Base-by-base conservation (phyloP, 2,113 vertebrate species). In the Procapra przewalskii region DNA sequence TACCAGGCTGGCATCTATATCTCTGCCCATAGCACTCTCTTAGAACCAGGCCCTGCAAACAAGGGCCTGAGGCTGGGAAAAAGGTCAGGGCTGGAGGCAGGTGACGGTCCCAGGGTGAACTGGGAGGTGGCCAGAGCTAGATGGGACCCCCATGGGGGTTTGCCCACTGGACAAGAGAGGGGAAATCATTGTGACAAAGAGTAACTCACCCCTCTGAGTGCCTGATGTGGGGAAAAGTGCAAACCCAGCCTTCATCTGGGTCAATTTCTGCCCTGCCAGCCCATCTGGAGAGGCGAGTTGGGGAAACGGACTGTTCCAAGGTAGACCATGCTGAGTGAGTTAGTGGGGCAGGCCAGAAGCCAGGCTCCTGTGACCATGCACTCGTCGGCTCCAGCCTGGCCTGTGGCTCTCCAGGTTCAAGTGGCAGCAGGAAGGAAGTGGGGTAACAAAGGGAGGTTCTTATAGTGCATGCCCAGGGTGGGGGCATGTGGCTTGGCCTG, bases 41-140 rank as follows among this genome's bases (percentile, higher is more conserved):
- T 94, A 97, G 96, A 97, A 98, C 97, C 98, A 98, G 96, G 97
- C 94, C 92, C 62, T 27, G 82, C 88, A 97, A 98, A 98, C 95
- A 98, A 98, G 97, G 98, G 95, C 96, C 97, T 67, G 95, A 92
- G 97, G 97, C 97, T 64, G 96, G 40, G 85, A 98, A 97, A 97
- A 98, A 98, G 98, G 98, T 98, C 98, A 98, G 95, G 82, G 95
- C 96, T 59, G 94, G 90, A 97, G 48, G 79, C 45, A 96, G 96
- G 92, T 97, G 97, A 27, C 87, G 90, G 98, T 57, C 96, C 98
- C 80, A 92, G 90, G 97, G 98, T 96, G 98, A 98, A 98, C 96
- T 14, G 55, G 62, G 62, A 12, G 29, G 17, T 31, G 33, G 43
- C 77, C 85, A 98, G 62, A 48, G 55, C 55, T 54, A 95, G 16